Percentiles rank a stretch among this genome's conserved stretches.
Evolutionary conservation across 2,113 vertebrate species (phyloP).

Genomic region (Corvus hawaiiensis): DNA sequence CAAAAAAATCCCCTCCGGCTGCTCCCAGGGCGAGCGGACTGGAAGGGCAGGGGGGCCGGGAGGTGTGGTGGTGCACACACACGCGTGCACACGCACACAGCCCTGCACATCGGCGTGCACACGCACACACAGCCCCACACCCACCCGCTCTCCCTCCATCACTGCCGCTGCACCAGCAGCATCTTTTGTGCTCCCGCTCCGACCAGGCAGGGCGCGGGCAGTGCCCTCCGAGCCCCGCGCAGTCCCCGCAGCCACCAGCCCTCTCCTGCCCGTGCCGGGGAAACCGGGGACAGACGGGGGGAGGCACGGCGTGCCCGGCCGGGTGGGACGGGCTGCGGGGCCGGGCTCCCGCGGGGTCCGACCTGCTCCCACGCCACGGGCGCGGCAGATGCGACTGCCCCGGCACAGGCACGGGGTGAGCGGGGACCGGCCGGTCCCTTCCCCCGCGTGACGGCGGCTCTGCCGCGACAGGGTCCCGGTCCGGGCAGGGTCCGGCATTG

Average conservation of each 20-base stretch:
- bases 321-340: background rate
- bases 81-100: background rate
- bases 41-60: background rate
- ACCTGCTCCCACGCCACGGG: background rate
- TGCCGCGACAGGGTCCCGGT: background rate
- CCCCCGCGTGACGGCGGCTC: background rate
- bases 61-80: background rate
- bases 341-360: background rate
- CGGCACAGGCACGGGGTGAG: background rate
- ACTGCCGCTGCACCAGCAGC: background rate
- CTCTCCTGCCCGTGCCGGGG: background rate
- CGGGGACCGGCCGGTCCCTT: background rate
- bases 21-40: background rate
- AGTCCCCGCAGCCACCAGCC: background rate
- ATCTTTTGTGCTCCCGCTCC: slow-evolving; percentile 31
- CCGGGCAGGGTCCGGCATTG: background rate
- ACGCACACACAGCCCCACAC: background rate
- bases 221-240: background rate
- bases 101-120: background rate
- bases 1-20: background rate
- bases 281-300: background rate
- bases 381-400: background rate
- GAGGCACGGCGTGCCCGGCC: background rate
- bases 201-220: background rate
- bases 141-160: background rate